Percentiles rank a stretch among this genome's conserved stretches.
These are phyloP conservation scores for Selene dorsalis DNA, from an alignment of 2,797 vertebrate genomes.

Conservation along the genomic window DNA sequence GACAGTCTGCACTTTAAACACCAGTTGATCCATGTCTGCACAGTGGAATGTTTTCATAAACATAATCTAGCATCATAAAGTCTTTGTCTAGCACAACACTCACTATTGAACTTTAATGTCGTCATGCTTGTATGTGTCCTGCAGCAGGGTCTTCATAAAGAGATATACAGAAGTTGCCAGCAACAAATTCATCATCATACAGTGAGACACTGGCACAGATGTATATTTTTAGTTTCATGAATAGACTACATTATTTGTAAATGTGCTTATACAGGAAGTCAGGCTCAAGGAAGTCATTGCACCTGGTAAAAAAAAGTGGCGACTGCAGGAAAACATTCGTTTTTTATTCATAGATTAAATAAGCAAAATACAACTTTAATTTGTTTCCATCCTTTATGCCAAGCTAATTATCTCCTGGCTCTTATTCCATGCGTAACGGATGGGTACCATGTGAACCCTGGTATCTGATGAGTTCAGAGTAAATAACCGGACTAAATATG, in stretches of 20 bases:
- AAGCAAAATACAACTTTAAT: too few species aligned
- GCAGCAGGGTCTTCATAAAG: neutral
- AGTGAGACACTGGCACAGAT: neutral
- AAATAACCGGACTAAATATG: neutral
- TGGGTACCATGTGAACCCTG: neutral
- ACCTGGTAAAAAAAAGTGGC: too few species aligned
- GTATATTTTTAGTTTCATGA: neutral
- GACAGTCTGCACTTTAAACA: slow-evolving; percentile 22
- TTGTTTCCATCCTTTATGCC: neutral
- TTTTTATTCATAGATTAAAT: too few species aligned
- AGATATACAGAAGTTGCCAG: neutral
- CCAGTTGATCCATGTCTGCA: slow-evolving; percentile 18
- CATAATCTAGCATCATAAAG: neutral
- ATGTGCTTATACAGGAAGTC: neutral
- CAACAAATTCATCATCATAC: neutral
- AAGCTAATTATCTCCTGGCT: neutral
- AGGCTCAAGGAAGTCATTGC: neutral
- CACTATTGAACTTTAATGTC: slow-evolving; percentile 10
- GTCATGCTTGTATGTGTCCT: slow-evolving; percentile 1
- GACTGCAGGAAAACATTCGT: neutral
- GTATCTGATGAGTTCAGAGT: neutral
- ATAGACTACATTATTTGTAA: neutral
- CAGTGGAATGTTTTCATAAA: slow-evolving; percentile 7
- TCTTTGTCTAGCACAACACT: neutral
- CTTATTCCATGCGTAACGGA: neutral